Conservation (phyloP, 2,888 invertebrate species). For the Furcula furcula region DNA sequence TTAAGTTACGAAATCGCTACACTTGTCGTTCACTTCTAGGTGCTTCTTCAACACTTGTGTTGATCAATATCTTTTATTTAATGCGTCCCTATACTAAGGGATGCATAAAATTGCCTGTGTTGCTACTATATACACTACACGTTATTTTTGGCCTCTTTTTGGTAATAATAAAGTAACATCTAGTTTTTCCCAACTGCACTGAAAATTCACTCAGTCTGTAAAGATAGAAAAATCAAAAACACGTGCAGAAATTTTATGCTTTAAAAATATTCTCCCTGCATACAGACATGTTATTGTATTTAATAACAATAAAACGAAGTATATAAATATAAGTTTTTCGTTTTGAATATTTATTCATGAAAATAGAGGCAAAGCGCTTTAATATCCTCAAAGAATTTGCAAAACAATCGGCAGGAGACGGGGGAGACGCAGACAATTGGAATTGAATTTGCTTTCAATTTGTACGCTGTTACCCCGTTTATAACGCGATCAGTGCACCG, state of each 20-base stretch:
- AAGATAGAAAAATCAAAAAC: too few species aligned
- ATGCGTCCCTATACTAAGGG: too few species aligned
- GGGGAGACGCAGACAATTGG: slow-evolving; percentile 28
- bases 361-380: slow-evolving; percentile 18
- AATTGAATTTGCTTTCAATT: slow-evolving; percentile 35
- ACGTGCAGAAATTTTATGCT: too few species aligned
- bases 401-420: slow-evolving; percentile 23
- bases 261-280: slow-evolving; percentile 3
- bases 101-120: too few species aligned
- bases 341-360: slow-evolving; percentile 4
- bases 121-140: too few species aligned
- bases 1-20: slow-evolving; percentile 54
- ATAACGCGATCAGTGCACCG: slow-evolving; percentile 31
- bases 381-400: slow-evolving; percentile 22
- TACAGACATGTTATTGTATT: neutral
- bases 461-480: slow-evolving; percentile 21
- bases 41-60: too few species aligned
- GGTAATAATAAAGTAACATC: too few species aligned
- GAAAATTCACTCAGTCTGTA: too few species aligned
- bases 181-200: slow-evolving; percentile 10
- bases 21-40: too few species aligned
- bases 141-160: too few species aligned
- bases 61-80: too few species aligned
- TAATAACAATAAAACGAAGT: neutral
- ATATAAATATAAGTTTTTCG: neutral